Evolutionary conservation across 2,113 vertebrate species (phyloP).

Genomic region (Anolis sagrei): DNA sequence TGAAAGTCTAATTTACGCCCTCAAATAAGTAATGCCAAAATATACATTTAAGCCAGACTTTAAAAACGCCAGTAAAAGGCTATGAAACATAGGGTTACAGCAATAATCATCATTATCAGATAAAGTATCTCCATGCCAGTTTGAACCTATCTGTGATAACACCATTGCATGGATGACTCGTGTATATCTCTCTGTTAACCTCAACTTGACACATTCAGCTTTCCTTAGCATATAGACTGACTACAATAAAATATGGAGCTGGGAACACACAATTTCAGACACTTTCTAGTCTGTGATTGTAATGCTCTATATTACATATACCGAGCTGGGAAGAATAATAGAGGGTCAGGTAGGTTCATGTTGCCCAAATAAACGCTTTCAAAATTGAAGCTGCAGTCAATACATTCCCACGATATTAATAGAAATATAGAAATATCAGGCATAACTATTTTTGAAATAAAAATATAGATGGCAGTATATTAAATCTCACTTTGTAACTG

Average conservation of each 20-base stretch:
- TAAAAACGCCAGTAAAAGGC: too few species aligned
- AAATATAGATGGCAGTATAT: conserved; percentile 37
- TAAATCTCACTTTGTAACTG: conserved; percentile 24
- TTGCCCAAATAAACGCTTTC: conserved; percentile 2
- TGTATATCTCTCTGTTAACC: too few species aligned
- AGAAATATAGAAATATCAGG: conserved; percentile 45
- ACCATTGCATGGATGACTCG: too few species aligned
- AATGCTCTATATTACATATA: neutral
- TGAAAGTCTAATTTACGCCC: too few species aligned
- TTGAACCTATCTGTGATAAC: too few species aligned
- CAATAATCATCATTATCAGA: too few species aligned
- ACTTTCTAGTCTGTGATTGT: neutral
- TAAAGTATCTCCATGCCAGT: too few species aligned
- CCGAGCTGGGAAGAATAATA: conserved; percentile 15
- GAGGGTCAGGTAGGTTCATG: conserved; percentile 23
- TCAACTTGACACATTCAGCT: too few species aligned
- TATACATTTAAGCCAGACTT: too few species aligned
- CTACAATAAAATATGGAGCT: neutral
- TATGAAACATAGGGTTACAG: too few species aligned
- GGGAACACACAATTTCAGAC: neutral
- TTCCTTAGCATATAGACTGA: neutral
- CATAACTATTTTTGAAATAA: neutral
- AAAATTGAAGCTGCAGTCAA: conserved; percentile 33
- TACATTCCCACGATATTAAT: conserved; percentile 31
- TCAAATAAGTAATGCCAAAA: too few species aligned